Evolutionary conservation across 2,888 invertebrate genomes (phyloP).

Genomic region (Mythimna loreyi): DNA sequence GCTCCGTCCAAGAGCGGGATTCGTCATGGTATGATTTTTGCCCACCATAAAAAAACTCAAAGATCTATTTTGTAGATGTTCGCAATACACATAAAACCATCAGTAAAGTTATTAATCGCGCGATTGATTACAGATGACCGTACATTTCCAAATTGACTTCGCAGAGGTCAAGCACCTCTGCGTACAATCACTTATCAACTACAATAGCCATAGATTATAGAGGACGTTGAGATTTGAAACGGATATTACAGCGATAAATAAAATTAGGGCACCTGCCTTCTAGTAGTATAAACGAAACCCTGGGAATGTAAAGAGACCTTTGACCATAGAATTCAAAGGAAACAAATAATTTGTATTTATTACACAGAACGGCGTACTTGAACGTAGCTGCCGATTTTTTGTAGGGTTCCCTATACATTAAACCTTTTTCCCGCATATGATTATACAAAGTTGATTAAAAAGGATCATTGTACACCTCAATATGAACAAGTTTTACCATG

Average conservation of each 20-base stretch:
- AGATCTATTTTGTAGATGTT: slow-evolving; percentile 2
- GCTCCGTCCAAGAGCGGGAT: too few relatives aligned
- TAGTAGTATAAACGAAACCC: slow-evolving; percentile 39
- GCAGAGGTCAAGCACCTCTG: slow-evolving; percentile 51
- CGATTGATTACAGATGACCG: not conserved
- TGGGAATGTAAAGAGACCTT: slow-evolving; percentile 31
- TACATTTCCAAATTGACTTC: not conserved
- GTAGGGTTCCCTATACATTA: not conserved
- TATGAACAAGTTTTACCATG: too few relatives aligned
- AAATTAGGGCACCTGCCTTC: slow-evolving; percentile 27
- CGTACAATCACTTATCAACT: slow-evolving; percentile 24
- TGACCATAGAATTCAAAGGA: slow-evolving; percentile 28
- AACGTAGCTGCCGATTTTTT: not conserved
- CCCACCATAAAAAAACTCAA: not conserved
- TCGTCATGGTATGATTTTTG: too few relatives aligned
- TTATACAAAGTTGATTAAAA: too few relatives aligned
- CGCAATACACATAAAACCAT: slow-evolving; percentile 16
- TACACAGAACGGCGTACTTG: not conserved
- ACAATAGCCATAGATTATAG: slow-evolving; percentile 41
- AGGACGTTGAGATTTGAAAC: slow-evolving; percentile 53
- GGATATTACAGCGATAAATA: slow-evolving; percentile 63
- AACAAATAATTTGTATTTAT: slow-evolving; percentile 22
- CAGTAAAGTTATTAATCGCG: not conserved
- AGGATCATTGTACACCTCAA: too few relatives aligned
- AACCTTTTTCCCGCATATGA: not conserved